A percentile compares a stretch with the other conserved stretches of the same genome.
Conservation (phyloP, 1,140 invertebrate genomes). For the Diabrotica virgifera region DNA sequence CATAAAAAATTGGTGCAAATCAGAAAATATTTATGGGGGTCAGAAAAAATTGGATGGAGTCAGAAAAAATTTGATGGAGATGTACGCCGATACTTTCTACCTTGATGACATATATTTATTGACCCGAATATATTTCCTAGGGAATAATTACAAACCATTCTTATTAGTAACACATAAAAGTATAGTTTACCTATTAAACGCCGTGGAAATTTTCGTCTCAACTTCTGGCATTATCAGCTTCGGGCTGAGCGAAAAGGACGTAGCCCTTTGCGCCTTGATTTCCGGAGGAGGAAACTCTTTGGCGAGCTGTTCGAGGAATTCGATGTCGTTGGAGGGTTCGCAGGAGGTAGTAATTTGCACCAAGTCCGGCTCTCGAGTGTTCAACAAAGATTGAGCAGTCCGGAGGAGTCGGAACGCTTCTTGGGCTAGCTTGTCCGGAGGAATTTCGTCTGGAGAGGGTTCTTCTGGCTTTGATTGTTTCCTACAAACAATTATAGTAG, state of each 20-base stretch:
- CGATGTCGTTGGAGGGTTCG: constrained; percentile 33
- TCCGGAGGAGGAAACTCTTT: constrained; percentile 41
- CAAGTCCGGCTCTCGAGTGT: constrained; percentile 63
- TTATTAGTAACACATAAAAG: not conserved
- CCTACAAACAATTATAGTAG: constrained; percentile 21
- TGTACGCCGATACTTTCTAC: too few relatives aligned
- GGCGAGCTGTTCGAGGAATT: constrained; percentile 41
- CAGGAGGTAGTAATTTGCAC: constrained; percentile 38
- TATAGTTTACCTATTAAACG: constrained; percentile 32
- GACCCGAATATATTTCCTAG: too few relatives aligned
- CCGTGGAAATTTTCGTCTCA: constrained; percentile 32
- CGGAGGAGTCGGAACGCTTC: constrained; percentile 65
- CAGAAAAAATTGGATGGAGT: too few relatives aligned
- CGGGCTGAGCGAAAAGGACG: constrained; percentile 40
- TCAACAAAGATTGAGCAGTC: constrained; percentile 63
- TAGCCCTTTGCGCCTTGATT: constrained; percentile 32
- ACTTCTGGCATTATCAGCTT: constrained; percentile 39
- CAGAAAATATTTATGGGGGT: too few relatives aligned
- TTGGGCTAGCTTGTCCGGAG: constrained; percentile 64
- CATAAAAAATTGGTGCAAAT: too few relatives aligned
- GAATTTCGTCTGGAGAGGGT: constrained; percentile 50
- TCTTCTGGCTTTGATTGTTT: constrained; percentile 30
- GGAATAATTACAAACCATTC: too few relatives aligned
- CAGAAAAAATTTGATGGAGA: too few relatives aligned
- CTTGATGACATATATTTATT: too few relatives aligned